Evolutionary conservation across 2,888 invertebrate genomes (phyloP).

Genomic region (Archaeoteleia sp.): DNA sequence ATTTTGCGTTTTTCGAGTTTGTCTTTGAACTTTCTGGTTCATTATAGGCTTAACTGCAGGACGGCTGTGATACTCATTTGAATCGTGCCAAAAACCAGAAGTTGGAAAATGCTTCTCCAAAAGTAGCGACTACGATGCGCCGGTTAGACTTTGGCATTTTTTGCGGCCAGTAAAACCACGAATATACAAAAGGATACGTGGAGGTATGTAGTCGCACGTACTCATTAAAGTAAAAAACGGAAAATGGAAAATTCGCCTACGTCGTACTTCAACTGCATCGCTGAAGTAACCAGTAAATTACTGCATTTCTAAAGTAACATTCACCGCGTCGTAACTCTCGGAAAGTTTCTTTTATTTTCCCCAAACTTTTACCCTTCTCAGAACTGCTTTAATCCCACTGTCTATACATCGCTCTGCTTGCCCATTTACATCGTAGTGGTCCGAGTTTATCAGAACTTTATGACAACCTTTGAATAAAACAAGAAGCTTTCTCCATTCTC

Average conservation of each 20-base stretch:
- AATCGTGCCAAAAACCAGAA: conserved; percentile 40
- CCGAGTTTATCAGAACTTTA: conserved; percentile 8
- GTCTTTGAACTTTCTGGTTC: conserved; percentile 36
- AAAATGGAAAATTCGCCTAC: conserved; percentile 28
- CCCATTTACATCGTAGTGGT: neutral
- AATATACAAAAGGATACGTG: conserved; percentile 62
- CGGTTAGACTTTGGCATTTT: conserved; percentile 56
- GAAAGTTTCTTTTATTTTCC: conserved; percentile 13
- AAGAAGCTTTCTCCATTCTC: no score
- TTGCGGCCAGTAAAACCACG: conserved; percentile 64
- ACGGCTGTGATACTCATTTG: conserved; percentile 24
- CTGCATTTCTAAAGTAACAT: conserved; percentile 5
- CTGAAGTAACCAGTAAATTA: conserved; percentile 1
- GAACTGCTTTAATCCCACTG: conserved; percentile 14
- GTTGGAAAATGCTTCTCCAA: conserved; percentile 32
- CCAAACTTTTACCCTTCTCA: conserved; percentile 6
- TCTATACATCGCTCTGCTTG: conserved; percentile 9
- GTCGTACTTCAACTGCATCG: conserved; percentile 15
- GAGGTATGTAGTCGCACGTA: conserved; percentile 29
- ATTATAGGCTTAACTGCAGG: conserved; percentile 43
- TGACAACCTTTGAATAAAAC: neutral
- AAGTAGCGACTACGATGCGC: conserved; percentile 29
- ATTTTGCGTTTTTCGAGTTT: conserved; percentile 34
- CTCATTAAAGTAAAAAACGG: conserved; percentile 26
- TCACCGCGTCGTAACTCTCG: conserved; percentile 17